Base-by-base conservation (phyloP, 1,140 invertebrate genomes). In the Calliphora vicina region DNA sequence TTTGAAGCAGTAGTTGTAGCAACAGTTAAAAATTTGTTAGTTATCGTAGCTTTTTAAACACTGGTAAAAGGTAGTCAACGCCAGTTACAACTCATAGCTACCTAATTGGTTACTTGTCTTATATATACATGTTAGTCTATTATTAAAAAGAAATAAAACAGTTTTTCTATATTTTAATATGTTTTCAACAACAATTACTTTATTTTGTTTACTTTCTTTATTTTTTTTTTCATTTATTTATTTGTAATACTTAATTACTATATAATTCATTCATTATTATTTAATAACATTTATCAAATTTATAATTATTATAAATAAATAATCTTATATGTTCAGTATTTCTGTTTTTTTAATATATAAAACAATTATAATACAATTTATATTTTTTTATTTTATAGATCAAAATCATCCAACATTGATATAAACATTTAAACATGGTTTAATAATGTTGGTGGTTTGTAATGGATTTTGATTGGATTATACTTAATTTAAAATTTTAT, bases 261-360 rank as follows among this genome's bases (percentile, higher is more conserved):
- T n/a, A 17, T 73, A 17, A 27, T 27, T 73, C 4, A 73, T 73
- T 73, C 10, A 8, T 35, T 8, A 35, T n/a, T n/a, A 43, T 78
- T 78, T n/a, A 45, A 45, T 78, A 78, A 78, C 74, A 78, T 78
- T 43, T 78, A 78, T 78, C 74, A 78, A 78, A 78, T 43, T 23
- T 78, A 35, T 67, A 67, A 23, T 67, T 67, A 57, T 57, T 57
- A 67, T 67, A 23, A 67, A 67, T 12, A 67, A 67, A 20, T 67
- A 25, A 25, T 20, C 25, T 67, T 23, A 67, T 67, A 25, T 78
- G 45, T 45, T 78, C 15, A 74, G n/a, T 74, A n/a, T 42, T 35
- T 35, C 35, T 26, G 4, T 74, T 35, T 74, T 74, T 74, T 35
- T 74, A 15, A 26, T 74, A 35, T 74, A 74, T 74, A 74, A 74